A percentile compares a stretch with the other conserved stretches of the same genome.
These are phyloP conservation scores for Drosophila pallidifrons DNA, from an alignment of 1,140 invertebrate genomes.

Conservation along the genomic window DNA sequence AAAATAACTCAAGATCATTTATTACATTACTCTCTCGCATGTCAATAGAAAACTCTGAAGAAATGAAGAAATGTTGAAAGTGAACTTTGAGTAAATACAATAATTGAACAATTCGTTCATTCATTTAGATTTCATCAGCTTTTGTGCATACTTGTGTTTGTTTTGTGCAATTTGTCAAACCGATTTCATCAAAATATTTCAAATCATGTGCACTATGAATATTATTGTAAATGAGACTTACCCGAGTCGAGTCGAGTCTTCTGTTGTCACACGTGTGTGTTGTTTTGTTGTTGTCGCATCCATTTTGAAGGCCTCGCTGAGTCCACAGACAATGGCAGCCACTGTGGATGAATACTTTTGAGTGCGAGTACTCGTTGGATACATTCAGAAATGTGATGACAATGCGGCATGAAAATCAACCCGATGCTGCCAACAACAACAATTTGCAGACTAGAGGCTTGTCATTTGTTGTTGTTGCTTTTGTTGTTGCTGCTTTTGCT, in stretches of 20 bases:
- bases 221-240: conserved; percentile 3
- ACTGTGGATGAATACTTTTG: conserved; percentile 20
- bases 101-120: neutral
- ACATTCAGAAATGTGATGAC: conserved; percentile 68
- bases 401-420: conserved; percentile 70
- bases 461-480: conserved; percentile 37
- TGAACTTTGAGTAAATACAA: neutral
- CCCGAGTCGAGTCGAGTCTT: neutral
- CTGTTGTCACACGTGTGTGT: conserved; percentile 22
- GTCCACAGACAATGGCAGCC: conserved; percentile 14
- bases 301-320: conserved; percentile 19
- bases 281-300: conserved; percentile 10
- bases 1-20: neutral
- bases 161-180: conserved; percentile 11
- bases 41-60: neutral
- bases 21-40: neutral
- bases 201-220: conserved; percentile 13
- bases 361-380: conserved; percentile 9
- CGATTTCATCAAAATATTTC: conserved; percentile 3
- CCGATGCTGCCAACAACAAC: conserved; percentile 29
- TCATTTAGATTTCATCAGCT: neutral
- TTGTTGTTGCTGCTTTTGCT: conserved; percentile 24
- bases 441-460: conserved; percentile 31
- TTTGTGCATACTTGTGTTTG: neutral
- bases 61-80: neutral